Evolutionary conservation across 2,113 vertebrate species (phyloP), one percentile per base, ranked within the genome.

Genomic region (Columba janthina): DNA sequence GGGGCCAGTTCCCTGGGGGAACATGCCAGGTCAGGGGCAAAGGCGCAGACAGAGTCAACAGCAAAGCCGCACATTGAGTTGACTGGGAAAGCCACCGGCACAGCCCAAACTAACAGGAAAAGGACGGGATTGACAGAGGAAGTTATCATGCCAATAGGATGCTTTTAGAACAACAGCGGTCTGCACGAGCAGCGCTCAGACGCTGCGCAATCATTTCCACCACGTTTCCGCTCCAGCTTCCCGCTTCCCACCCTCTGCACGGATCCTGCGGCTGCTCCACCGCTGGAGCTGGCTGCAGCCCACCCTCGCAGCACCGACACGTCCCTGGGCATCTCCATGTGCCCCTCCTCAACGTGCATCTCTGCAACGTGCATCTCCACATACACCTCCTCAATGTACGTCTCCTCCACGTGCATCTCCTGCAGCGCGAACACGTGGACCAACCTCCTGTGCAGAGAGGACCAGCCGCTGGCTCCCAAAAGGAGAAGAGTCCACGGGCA

Each of bases 111-210:
- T 3, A 9, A 11, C 46, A 9, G 90, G 92, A 61, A 38, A 24
- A 24, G 73, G 65, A 50, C 14, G 1, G 85, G 78, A 60, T 36
- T 5, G 24, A 9, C 56, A 25, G 22, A n/a, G 86, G 80, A 65
- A 80, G 48, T 14, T 0, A 18, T 5, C 1, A 2, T 5, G 46
- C 51, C 69, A 62, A 0, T 3, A 36, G 24, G 85, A 46, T 25
- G 65, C 85, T 40, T 3, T 2, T 4, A 16, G 5, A 12, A 0
- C 90, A 74, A 4, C 29, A 31, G 57, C 60, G 5, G 34, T 2
- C 69, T 8, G 86, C 58, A 11, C 48, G 0, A 28, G 85, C 1
- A 28, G 86, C 40, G 5, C 40, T 12, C 80, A 48, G 53, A 64
- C 20, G 0, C 88, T 28, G 3, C 3, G 65, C 0, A 11, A 88